Percentiles rank a stretch among this genome's conserved stretches.
phyloP scores from a whole-genome alignment of 2,797 vertebrate species.

The Odontamblyopus lacepedii region DNA sequence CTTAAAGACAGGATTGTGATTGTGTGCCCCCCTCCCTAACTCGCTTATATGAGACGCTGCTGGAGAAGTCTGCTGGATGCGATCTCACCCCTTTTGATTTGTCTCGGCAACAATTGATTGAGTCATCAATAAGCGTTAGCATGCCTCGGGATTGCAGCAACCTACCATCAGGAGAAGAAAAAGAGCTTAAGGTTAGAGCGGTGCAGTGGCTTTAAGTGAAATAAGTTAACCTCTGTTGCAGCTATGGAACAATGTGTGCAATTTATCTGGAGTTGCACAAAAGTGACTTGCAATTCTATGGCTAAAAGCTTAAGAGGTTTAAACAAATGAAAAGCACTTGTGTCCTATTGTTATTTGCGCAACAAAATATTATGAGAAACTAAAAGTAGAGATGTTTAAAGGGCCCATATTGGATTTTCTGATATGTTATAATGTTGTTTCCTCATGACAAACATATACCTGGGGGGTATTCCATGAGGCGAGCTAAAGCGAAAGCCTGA shows the following conservation, averaged over 20 bases:
- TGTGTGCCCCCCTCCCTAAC: constrained; percentile 46
- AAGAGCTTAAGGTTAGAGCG: not conserved
- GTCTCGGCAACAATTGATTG: constrained; percentile 25
- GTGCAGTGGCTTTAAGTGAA: constrained; percentile 1
- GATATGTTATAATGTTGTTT: too few relatives aligned
- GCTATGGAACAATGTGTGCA: not conserved
- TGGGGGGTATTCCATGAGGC: too few relatives aligned
- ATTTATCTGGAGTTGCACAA: not conserved
- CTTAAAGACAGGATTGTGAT: constrained; percentile 80
- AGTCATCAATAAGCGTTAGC: constrained; percentile 15
- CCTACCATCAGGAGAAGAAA: constrained; percentile 11
- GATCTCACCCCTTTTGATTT: constrained; percentile 47
- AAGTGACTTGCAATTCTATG: not conserved
- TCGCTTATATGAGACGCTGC: constrained; percentile 33
- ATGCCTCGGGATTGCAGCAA: constrained; percentile 22
- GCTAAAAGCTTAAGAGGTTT: not conserved
- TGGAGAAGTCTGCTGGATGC: constrained; percentile 30
- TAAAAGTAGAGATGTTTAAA: not conserved
- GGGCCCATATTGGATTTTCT: too few relatives aligned
- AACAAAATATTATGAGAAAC: not conserved
- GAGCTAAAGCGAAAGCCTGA: too few relatives aligned
- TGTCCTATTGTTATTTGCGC: not conserved
- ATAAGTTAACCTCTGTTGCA: constrained; percentile 4
- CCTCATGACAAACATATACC: too few relatives aligned
- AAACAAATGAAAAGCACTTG: not conserved